Base-by-base conservation (phyloP, 2,888 invertebrate species). In the Emmelina monodactyla region DNA sequence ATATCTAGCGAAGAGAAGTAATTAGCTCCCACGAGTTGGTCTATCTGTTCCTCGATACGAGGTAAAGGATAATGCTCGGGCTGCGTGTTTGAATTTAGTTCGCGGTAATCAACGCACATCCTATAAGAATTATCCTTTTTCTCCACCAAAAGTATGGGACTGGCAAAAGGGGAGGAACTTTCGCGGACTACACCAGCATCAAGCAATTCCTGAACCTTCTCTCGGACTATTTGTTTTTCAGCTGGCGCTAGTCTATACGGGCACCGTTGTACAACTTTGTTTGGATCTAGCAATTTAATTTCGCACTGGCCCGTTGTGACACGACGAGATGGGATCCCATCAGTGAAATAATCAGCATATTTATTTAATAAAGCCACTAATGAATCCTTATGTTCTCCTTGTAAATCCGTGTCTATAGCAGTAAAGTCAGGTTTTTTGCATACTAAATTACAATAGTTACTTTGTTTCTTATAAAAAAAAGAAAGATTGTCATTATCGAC, bases 41-140 rank as follows among this genome's bases (percentile, higher is more conserved):
- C 55, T 12, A 63, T 30, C 16, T 56, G 34, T 22, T 62, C 59
- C 33, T 61, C 60, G 28, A 63, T 54, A 10, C 53, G 39, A 6
- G 62, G 62, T 13, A 29, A 12, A 13, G 32, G 32, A 14, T 34
- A 34, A 5, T 19, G n/a, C 11, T 34, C 29, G 13, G 29, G 29
- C 11, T 9, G 10, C 2, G 33, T 33, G n/a, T 28, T 33, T 16
- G 22, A 12, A 32, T 36, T 36, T 12, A 36, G 14, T 28, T 16
- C 3, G 2, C 36, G n/a, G 12, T 16, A 32, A 28, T 36, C 36
- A 25, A 36, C 11, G 14, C 32, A 36, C 2, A 32, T 22, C 22
- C 36, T 36, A n/a, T 32, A 6, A 12, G 32, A 32, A 7, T 11
- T 14, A 6, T 33, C 16, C 3, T 7, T 16, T 16, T 33, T 33